These are phyloP conservation scores for Cariama cristata DNA, from an alignment of 2,113 vertebrate species.

Conservation along the genomic window DNA sequence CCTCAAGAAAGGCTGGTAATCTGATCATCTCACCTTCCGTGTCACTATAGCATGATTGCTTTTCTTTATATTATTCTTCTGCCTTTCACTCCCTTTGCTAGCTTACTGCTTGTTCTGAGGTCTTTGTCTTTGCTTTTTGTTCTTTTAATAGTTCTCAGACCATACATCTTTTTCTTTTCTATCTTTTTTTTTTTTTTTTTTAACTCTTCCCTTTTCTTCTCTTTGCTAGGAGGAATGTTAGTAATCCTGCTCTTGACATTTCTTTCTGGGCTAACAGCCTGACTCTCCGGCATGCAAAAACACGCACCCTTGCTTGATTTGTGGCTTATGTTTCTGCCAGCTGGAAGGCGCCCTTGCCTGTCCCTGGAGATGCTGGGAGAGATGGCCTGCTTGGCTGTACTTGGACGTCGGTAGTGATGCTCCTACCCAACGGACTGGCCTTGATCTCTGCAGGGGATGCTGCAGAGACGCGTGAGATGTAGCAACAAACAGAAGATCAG, in stretches of 20 bases:
- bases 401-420: neutral
- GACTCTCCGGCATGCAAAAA: neutral
- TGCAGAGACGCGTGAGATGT: rapidly evolving
- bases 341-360: neutral
- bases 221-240: neutral
- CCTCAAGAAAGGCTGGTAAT: conserved; percentile 63
- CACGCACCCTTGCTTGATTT: neutral
- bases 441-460: neutral
- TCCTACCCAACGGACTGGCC: neutral
- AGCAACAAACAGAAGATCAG: neutral
- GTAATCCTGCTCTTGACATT: neutral
- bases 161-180: neutral
- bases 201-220: neutral
- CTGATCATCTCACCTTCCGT: neutral
- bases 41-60: neutral
- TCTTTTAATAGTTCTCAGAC: neutral
- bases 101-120: neutral
- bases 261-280: neutral
- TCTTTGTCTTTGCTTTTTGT: neutral
- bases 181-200: neutral
- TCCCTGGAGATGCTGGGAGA: neutral
- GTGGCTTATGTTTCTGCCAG: neutral
- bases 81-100: neutral
- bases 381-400: neutral
- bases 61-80: conserved; percentile 15